A percentile compares a stretch with the other conserved stretches of the same genome.
These are phyloP conservation scores for Acrobasis repandana DNA, from an alignment of 2,888 invertebrate genomes.

Conservation along the genomic window DNA sequence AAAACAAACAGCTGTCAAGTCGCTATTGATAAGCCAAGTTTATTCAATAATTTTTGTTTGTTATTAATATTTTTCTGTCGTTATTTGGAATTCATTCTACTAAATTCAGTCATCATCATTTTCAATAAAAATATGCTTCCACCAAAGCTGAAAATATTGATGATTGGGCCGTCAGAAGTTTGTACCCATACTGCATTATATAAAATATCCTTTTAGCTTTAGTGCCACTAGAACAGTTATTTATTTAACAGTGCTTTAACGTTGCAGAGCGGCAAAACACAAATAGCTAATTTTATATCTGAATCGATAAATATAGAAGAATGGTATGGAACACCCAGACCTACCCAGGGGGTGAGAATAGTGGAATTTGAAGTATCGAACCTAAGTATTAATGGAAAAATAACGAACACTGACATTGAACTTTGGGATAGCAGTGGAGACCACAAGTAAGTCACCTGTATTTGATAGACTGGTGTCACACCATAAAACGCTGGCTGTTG, in stretches of 20 bases:
- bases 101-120: background rate
- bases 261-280: slow-evolving; percentile 88
- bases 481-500: too few relatives aligned
- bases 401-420: slow-evolving; percentile 86
- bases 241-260: slow-evolving; percentile 22
- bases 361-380: slow-evolving; percentile 88
- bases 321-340: slow-evolving; percentile 80
- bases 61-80: background rate
- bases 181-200: slow-evolving; percentile 33
- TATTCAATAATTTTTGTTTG: background rate
- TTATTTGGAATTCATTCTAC: background rate
- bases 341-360: slow-evolving; percentile 89
- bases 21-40: too few relatives aligned
- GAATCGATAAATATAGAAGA: slow-evolving; percentile 85
- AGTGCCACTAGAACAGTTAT: background rate
- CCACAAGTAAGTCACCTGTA: slow-evolving; percentile 79
- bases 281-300: slow-evolving; percentile 87
- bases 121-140: slow-evolving; percentile 52
- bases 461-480: background rate
- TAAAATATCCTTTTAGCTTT: slow-evolving; percentile 8
- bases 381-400: slow-evolving; percentile 82
- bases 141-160: slow-evolving; percentile 80
- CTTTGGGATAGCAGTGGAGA: slow-evolving; percentile 92
- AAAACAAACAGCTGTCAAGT: too few relatives aligned
- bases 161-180: slow-evolving; percentile 83